These are phyloP conservation scores for Drosophila elegans DNA, from an alignment of 1,140 invertebrate species.

Conservation along the genomic window DNA sequence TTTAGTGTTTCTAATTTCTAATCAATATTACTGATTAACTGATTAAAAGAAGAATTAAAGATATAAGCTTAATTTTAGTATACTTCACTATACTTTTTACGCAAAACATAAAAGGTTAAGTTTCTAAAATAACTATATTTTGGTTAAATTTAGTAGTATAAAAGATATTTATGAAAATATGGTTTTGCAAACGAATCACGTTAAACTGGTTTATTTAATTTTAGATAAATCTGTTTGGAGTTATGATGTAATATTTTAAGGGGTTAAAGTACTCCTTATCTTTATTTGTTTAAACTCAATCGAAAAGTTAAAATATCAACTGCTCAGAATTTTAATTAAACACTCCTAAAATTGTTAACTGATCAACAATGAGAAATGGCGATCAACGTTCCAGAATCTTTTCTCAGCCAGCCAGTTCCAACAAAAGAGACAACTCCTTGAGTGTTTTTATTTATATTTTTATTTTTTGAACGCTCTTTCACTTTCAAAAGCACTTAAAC, in stretches of 20 bases:
- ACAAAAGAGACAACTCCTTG: conserved; percentile 22
- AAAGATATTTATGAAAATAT: no score
- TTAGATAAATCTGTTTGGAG: no score
- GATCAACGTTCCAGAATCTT: conserved; percentile 27
- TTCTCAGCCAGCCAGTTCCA: conserved; percentile 22
- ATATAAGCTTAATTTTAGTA: neutral
- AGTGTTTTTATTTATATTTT: conserved; percentile 12
- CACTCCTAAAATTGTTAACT: conserved; percentile 10
- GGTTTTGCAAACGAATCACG: no score
- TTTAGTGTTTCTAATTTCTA: neutral
- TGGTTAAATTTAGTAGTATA: no score
- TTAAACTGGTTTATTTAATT: no score
- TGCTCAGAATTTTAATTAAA: conserved; percentile 11
- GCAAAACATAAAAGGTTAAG: no score
- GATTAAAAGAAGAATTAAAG: neutral
- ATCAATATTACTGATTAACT: neutral
- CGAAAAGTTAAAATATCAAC: neutral
- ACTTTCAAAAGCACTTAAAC: conserved; percentile 63
- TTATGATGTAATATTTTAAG: neutral
- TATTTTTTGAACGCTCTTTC: conserved; percentile 34
- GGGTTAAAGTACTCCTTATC: neutral
- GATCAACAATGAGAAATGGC: conserved; percentile 25
- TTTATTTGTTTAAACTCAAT: neutral
- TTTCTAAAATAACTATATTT: no score
- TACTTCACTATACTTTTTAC: neutral